A percentile compares a stretch with the other conserved stretches of the same genome.
Evolutionary conservation across 2,113 vertebrate species (phyloP).

Genomic region (Galeopterus variegatus): DNA sequence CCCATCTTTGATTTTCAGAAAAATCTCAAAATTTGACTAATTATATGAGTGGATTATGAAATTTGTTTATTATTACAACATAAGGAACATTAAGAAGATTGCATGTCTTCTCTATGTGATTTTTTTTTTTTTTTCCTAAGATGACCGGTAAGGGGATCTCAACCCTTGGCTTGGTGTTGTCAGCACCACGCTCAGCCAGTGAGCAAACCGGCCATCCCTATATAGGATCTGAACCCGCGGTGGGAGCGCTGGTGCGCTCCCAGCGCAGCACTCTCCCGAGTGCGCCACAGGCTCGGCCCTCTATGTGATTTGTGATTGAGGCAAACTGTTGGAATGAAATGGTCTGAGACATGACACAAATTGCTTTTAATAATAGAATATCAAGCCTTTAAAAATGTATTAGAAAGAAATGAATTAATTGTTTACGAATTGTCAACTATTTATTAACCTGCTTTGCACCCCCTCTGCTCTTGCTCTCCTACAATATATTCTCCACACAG

Average conservation of each 20-base stretch:
- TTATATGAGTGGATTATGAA: neutral
- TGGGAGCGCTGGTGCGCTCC: no score
- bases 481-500: neutral
- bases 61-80: neutral
- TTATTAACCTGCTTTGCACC: neutral
- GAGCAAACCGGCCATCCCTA: no score
- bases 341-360: neutral
- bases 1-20: constrained; percentile 50
- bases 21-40: neutral
- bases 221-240: no score
- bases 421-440: constrained; percentile 50
- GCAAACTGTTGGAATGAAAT: neutral
- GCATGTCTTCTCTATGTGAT: neutral
- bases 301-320: neutral
- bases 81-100: neutral
- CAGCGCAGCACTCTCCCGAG: no score
- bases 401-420: neutral
- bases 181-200: no score
- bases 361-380: neutral
- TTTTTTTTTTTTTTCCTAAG: no score
- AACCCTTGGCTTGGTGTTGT: no score
- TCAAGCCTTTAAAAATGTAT: neutral
- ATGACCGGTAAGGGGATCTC: no score
- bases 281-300: no score
- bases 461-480: neutral